A percentile compares a stretch with the other conserved stretches of the same genome.
Conservation (phyloP, 2,888 invertebrate genomes). For the Cryptocephalus moraei region DNA sequence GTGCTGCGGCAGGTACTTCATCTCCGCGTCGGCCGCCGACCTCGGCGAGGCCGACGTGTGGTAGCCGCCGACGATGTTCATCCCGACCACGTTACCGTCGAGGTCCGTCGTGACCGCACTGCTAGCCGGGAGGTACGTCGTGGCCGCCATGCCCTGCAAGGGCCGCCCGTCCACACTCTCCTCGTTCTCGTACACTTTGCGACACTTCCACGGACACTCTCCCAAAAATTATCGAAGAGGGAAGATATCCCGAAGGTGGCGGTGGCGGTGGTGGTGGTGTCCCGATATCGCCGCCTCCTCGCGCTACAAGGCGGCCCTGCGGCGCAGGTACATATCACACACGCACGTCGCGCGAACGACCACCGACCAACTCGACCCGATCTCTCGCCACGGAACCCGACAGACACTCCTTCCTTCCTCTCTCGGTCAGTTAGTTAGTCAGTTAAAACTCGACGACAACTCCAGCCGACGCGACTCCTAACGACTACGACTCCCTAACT, state of each 20-base stretch:
- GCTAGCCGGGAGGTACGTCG: conserved; percentile 82
- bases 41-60: conserved; percentile 74
- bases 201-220: conserved; percentile 15
- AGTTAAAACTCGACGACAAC: conserved; percentile 4
- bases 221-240: neutral
- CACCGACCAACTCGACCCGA: too few relatives aligned
- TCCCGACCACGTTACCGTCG: conserved; percentile 61
- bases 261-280: too few relatives aligned
- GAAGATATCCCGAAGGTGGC: too few relatives aligned
- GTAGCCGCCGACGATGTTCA: conserved; percentile 67
- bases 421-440: too few relatives aligned
- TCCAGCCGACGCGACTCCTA: neutral
- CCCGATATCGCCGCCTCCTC: neutral
- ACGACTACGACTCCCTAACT: too few relatives aligned
- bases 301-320: neutral
- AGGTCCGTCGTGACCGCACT: conserved; percentile 60
- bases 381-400: too few relatives aligned
- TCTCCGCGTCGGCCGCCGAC: conserved; percentile 75
- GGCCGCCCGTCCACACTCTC: conserved; percentile 46
- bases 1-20: conserved; percentile 88
- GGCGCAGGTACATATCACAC: neutral
- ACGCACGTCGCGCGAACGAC: too few relatives aligned
- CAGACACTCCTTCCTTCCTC: too few relatives aligned
- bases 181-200: conserved; percentile 33
- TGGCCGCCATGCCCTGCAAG: conserved; percentile 80